phyloP scores from a whole-genome alignment of 2,113 vertebrate species.

The Gallinago paraguaiae region DNA sequence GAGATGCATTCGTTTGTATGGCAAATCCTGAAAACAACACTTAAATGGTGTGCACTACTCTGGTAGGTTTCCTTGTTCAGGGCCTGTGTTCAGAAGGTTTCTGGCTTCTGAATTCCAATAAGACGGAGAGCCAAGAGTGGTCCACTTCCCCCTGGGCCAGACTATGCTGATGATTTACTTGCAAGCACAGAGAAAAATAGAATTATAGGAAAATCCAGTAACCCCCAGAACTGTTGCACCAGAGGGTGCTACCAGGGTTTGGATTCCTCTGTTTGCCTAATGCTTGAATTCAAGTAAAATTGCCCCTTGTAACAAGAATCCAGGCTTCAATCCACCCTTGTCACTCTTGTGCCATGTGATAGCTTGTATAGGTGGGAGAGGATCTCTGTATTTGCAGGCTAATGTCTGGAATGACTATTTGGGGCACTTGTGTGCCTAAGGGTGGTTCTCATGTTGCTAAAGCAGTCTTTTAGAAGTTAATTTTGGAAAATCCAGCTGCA shows the following conservation, averaged over 20 bases:
- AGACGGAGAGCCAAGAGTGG: background rate
- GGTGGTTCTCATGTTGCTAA: background rate
- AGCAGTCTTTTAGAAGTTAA: background rate
- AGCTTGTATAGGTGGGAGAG: background rate
- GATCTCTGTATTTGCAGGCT: background rate
- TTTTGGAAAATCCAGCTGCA: background rate
- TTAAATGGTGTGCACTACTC: background rate
- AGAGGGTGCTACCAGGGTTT: background rate
- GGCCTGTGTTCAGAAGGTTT: background rate
- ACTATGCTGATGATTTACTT: background rate
- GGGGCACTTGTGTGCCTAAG: background rate
- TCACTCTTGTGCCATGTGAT: background rate
- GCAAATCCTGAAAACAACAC: background rate
- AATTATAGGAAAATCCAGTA: background rate
- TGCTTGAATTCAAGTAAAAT: background rate
- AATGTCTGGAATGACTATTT: background rate
- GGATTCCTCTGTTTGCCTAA: background rate
- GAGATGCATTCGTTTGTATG: background rate
- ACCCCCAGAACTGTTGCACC: background rate
- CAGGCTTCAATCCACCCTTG: background rate
- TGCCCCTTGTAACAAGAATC: background rate
- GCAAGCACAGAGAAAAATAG: background rate
- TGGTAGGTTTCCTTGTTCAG: background rate
- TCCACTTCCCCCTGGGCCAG: background rate
- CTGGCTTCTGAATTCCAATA: background rate